Conservation (phyloP, 2,888 invertebrate species). For the Platypus cylindrus region DNA sequence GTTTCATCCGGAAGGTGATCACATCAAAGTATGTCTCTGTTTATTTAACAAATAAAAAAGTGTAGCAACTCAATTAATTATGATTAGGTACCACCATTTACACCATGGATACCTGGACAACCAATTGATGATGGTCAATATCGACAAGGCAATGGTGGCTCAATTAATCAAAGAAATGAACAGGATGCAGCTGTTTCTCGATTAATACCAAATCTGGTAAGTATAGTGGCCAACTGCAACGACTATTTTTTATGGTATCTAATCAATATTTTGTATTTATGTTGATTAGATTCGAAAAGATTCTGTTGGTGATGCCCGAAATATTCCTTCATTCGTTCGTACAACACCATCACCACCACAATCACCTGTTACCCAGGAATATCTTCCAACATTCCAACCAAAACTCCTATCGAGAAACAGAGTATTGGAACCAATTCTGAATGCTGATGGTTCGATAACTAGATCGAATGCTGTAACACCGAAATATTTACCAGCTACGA, state of each 20-base stretch:
- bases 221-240: too few relatives aligned
- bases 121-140: conserved; percentile 15
- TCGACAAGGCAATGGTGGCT: conserved; percentile 8
- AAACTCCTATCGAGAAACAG: conserved; percentile 11
- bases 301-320: too few relatives aligned
- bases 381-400: conserved; percentile 9
- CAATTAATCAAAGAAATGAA: background rate
- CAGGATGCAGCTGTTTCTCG: background rate
- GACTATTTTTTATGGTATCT: too few relatives aligned
- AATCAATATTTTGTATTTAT: too few relatives aligned
- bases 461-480: conserved; percentile 5
- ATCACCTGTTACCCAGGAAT: conserved; percentile 8
- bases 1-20: conserved; percentile 40
- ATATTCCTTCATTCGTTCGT: too few relatives aligned
- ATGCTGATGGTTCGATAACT: conserved; percentile 2
- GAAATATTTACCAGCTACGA: conserved; percentile 11
- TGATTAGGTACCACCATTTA: conserved; percentile 23
- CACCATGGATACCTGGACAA: conserved; percentile 20
- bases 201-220: too few relatives aligned
- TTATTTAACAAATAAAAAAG: background rate
- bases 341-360: conserved; percentile 5
- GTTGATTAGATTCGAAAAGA: too few relatives aligned
- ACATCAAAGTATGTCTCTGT: conserved; percentile 24
- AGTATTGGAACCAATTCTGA: conserved; percentile 10
- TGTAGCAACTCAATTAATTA: background rate